Percentiles rank a stretch among this genome's conserved stretches.
phyloP scores from a whole-genome alignment of 2,888 invertebrate genomes.

The Troides oblongomaculatus region DNA sequence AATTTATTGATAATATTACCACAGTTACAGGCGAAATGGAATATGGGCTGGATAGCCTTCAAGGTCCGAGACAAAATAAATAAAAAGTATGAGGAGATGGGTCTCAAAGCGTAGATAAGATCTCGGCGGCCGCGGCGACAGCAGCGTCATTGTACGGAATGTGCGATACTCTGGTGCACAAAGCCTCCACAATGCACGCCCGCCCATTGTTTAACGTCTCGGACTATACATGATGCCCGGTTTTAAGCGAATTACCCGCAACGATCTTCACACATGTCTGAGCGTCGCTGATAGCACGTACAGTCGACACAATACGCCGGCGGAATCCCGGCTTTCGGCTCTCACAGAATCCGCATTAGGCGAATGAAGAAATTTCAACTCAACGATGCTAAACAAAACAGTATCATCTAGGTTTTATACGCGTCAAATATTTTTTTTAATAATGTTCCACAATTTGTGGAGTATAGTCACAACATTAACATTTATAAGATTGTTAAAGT shows the following conservation, averaged over 20 bases:
- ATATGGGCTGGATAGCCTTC: neutral
- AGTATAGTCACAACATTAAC: too few relatives aligned
- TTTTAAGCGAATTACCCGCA: conserved; percentile 57
- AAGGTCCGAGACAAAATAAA: conserved; percentile 24
- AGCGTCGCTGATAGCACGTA: conserved; percentile 32
- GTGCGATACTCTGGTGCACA: conserved; percentile 61
- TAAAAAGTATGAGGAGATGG: conserved; percentile 30
- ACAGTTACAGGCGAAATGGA: neutral
- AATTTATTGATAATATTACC: neutral
- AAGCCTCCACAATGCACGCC: conserved; percentile 66
- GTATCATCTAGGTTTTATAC: too few relatives aligned
- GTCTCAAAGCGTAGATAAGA: conserved; percentile 40
- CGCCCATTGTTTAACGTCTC: conserved; percentile 66
- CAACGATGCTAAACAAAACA: neutral
- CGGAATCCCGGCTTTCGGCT: neutral
- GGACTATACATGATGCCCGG: conserved; percentile 55
- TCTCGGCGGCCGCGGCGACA: conserved; percentile 38
- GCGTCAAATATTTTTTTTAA: too few relatives aligned
- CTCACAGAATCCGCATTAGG: conserved; percentile 6
- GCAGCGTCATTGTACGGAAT: conserved; percentile 50
- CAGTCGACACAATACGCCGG: conserved; percentile 21
- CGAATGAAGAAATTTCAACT: conserved; percentile 2
- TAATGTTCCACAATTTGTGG: too few relatives aligned
- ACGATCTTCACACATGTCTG: conserved; percentile 41
- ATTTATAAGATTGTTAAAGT: too few relatives aligned